A percentile compares a stretch with the other conserved stretches of the same genome.
phyloP scores from a whole-genome alignment of 1,140 invertebrate genomes.

The Orchesella cincta region DNA sequence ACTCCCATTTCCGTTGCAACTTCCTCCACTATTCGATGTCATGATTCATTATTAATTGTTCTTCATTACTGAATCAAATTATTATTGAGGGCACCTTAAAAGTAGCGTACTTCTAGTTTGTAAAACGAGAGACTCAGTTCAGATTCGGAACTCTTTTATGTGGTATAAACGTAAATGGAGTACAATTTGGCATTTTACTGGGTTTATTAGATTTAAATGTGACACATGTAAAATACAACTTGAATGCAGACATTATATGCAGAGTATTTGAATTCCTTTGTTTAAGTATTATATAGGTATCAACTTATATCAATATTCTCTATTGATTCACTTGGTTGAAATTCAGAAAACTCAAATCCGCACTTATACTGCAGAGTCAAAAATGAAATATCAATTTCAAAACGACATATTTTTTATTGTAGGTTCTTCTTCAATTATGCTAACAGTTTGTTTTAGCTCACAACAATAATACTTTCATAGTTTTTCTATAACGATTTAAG shows the following conservation, averaged over 20 bases:
- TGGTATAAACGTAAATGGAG: too few species aligned
- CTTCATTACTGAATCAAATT: not conserved
- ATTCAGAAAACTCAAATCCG: not conserved
- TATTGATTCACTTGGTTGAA: not conserved
- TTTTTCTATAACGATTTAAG: not conserved
- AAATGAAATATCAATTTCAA: not conserved
- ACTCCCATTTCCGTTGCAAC: conserved; percentile 25
- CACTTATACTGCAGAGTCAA: not conserved
- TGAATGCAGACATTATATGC: not conserved
- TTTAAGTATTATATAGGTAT: not conserved
- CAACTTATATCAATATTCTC: not conserved
- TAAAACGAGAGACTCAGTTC: too few species aligned
- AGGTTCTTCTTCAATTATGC: not conserved
- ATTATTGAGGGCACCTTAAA: too few species aligned
- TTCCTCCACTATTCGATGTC: conserved; percentile 15
- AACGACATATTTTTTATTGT: not conserved
- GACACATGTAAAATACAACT: not conserved
- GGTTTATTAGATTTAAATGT: not conserved
- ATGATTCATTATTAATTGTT: not conserved
- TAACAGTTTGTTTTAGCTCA: not conserved
- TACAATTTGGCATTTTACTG: not conserved
- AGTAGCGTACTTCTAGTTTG: too few species aligned
- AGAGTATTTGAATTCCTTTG: not conserved
- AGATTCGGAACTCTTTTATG: too few species aligned
- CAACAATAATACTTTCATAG: too few species aligned